Percentiles rank a stretch among this genome's conserved stretches.
Conservation (phyloP, 2,888 invertebrate species). For the Celastrina argiolus region DNA sequence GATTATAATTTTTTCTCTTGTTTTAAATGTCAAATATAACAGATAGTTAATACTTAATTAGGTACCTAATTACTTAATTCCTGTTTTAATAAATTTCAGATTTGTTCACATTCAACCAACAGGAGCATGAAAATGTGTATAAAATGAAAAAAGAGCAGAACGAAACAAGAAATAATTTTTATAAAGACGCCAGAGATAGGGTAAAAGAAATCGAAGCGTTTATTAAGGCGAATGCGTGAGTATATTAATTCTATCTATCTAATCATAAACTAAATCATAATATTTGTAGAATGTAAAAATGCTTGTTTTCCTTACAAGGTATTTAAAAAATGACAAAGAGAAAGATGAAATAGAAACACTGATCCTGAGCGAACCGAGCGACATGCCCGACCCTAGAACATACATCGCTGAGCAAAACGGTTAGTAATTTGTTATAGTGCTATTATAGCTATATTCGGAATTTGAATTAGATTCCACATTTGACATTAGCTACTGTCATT, state of each 20-base stretch:
- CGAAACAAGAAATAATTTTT: conserved; percentile 56
- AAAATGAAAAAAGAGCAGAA: conserved; percentile 65
- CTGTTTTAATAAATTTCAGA: conserved; percentile 47
- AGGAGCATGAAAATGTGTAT: conserved; percentile 55
- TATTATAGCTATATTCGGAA: too few relatives aligned
- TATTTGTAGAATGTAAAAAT: neutral
- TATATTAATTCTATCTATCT: conserved; percentile 22
- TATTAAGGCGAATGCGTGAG: conserved; percentile 63
- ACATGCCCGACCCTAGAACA: conserved; percentile 58
- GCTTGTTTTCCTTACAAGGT: conserved; percentile 42
- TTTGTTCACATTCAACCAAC: conserved; percentile 63
- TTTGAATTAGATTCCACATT: too few relatives aligned
- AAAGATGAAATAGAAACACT: conserved; percentile 62
- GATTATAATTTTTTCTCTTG: too few relatives aligned
- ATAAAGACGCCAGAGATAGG: conserved; percentile 57
- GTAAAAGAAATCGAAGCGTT: conserved; percentile 60
- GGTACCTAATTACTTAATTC: neutral
- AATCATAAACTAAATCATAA: neutral
- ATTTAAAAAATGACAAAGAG: conserved; percentile 60
- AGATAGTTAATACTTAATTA: too few relatives aligned
- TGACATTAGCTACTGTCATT: too few relatives aligned
- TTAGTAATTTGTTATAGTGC: conserved; percentile 34
- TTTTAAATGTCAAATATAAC: too few relatives aligned
- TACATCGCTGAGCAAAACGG: conserved; percentile 53
- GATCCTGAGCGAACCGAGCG: conserved; percentile 60